Evolutionary conservation across 2,888 invertebrate species (phyloP).

Genomic region (Eupsilia transversa): DNA sequence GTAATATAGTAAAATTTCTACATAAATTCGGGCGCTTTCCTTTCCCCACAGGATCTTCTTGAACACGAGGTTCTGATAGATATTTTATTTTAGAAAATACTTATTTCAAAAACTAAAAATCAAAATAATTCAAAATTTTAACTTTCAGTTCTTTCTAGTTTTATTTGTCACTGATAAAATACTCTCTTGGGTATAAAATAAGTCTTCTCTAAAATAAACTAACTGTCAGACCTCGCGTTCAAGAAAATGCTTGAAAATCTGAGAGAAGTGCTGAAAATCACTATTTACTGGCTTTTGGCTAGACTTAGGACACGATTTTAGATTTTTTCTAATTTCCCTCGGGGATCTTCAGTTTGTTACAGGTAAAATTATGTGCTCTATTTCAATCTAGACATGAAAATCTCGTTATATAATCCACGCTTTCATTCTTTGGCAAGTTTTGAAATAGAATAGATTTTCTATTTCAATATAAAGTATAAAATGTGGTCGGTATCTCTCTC

Average conservation of each 20-base stretch:
- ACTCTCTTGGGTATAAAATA: not conserved
- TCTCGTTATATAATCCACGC: slow-evolving; percentile 1
- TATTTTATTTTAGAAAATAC: too few relatives aligned
- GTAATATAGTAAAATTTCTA: too few relatives aligned
- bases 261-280: slow-evolving; percentile 19
- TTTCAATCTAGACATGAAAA: slow-evolving; percentile 41
- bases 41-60: too few relatives aligned
- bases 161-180: not conserved
- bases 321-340: slow-evolving; percentile 44
- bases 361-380: slow-evolving; percentile 46
- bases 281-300: slow-evolving; percentile 19
- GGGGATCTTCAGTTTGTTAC: slow-evolving; percentile 31
- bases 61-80: too few relatives aligned
- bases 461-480: not conserved
- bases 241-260: slow-evolving; percentile 13
- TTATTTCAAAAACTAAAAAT: too few relatives aligned
- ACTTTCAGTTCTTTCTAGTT: not conserved
- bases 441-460: not conserved
- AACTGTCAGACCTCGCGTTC: not conserved
- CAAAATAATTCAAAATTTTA: not conserved
- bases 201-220: slow-evolving; percentile 6
- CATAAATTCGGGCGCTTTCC: not conserved
- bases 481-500: not conserved
- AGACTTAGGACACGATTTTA: slow-evolving; percentile 23
- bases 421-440: slow-evolving; percentile 13